Conservation (phyloP, 2,888 invertebrate species). For the Eupeodes luniger region DNA sequence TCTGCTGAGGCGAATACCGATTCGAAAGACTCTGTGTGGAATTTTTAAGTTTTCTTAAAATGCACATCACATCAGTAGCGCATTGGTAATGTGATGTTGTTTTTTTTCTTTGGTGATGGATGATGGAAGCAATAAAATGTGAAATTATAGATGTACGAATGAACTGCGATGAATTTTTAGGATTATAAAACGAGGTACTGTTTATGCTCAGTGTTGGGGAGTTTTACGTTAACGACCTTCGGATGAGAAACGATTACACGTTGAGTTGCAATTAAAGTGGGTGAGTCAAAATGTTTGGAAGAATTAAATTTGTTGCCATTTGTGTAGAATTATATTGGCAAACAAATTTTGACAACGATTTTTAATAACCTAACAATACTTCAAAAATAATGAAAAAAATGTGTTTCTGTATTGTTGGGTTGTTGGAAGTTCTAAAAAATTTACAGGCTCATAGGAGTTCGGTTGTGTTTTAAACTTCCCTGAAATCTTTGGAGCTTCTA, state of each 20-base stretch:
- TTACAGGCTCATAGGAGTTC: too few relatives aligned
- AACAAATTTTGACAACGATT: too few relatives aligned
- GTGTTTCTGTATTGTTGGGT: too few relatives aligned
- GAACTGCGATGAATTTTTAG: neutral
- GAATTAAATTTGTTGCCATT: too few relatives aligned
- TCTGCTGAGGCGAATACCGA: constrained; percentile 1
- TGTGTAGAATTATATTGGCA: too few relatives aligned
- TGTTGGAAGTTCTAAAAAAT: too few relatives aligned
- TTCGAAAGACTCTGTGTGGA: constrained; percentile 27
- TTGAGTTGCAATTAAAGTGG: neutral
- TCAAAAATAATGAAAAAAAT: too few relatives aligned
- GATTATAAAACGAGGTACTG: constrained; percentile 3
- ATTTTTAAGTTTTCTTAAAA: constrained; percentile 8
- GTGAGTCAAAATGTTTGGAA: too few relatives aligned
- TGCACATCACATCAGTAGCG: constrained; percentile 44
- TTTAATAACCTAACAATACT: too few relatives aligned
- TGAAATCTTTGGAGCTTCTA: too few relatives aligned
- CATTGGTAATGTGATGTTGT: constrained; percentile 15
- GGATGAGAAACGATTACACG: neutral
- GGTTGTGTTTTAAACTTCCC: too few relatives aligned
- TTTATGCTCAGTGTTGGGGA: neutral
- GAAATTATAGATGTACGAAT: constrained; percentile 22
- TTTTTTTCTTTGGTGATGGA: constrained; percentile 10
- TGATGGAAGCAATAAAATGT: constrained; percentile 35
- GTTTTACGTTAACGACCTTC: neutral